These are phyloP conservation scores for Anaspis maculata DNA, from an alignment of 2,888 invertebrate genomes.

Conservation along the genomic window DNA sequence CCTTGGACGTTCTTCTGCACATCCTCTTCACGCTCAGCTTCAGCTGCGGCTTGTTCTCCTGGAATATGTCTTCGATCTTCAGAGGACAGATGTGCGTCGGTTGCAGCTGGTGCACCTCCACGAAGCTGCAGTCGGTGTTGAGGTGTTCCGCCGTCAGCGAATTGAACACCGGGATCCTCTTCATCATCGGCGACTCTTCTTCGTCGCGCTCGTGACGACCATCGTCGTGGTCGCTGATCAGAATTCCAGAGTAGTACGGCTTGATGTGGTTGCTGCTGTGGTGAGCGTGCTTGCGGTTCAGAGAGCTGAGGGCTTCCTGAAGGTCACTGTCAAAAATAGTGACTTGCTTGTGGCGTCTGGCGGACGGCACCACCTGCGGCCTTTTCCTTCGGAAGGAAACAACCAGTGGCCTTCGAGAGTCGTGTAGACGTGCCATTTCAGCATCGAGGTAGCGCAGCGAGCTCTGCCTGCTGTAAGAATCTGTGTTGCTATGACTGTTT, in stretches of 20 bases:
- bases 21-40: conserved; percentile 1
- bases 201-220: no score
- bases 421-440: conserved; percentile 36
- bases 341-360: conserved; percentile 13
- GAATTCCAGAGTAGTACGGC: background rate
- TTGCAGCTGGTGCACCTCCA: conserved; percentile 23
- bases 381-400: conserved; percentile 38
- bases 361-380: conserved; percentile 14
- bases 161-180: conserved; percentile 9
- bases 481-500: conserved; percentile 36
- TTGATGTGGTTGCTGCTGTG: conserved; percentile 1
- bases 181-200: no score
- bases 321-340: conserved; percentile 17
- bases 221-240: background rate
- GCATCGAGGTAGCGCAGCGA: conserved; percentile 38
- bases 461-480: conserved; percentile 36
- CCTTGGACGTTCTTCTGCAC: background rate
- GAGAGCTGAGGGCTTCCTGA: conserved; percentile 25
- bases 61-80: conserved; percentile 3
- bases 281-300: conserved; percentile 11
- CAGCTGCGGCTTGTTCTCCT: background rate
- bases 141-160: conserved; percentile 2
- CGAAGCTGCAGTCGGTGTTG: conserved; percentile 17
- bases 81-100: conserved; percentile 29
- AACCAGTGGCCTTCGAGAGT: conserved; percentile 38